Evolutionary conservation across 2,888 invertebrate species (phyloP).

Genomic region (Diarsia rubi): DNA sequence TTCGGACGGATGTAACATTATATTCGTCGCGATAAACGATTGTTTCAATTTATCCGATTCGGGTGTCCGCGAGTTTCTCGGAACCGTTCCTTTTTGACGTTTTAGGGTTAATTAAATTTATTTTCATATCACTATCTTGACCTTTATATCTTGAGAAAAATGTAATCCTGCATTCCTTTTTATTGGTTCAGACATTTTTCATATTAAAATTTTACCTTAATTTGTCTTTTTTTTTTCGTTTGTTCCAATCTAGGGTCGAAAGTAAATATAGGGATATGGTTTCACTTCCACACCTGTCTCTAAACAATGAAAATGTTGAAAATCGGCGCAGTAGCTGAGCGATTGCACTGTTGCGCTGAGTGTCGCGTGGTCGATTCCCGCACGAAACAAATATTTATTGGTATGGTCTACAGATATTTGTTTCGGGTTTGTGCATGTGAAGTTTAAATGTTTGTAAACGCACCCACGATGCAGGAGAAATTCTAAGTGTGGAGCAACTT

Average conservation of each 20-base stretch:
- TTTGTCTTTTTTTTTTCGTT: conserved; percentile 20
- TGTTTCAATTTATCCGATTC: conserved; percentile 73
- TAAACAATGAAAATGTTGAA: not conserved
- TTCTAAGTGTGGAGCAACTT: too few species aligned
- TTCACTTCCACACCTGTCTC: not conserved
- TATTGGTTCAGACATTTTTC: conserved; percentile 61
- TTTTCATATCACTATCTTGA: conserved; percentile 65
- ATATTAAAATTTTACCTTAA: conserved; percentile 33
- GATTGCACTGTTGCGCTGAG: too few species aligned
- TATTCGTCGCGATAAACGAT: conserved; percentile 73
- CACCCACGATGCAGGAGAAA: too few species aligned
- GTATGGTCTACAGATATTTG: too few species aligned
- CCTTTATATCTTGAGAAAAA: conserved; percentile 65
- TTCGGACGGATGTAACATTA: conserved; percentile 73
- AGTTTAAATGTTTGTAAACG: too few species aligned
- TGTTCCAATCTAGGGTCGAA: conserved; percentile 3
- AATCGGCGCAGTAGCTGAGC: too few species aligned
- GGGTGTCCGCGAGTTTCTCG: conserved; percentile 60
- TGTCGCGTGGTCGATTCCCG: too few species aligned
- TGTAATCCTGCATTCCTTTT: conserved; percentile 57
- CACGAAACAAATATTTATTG: too few species aligned
- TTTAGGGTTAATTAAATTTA: conserved; percentile 71
- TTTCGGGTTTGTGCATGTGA: too few species aligned
- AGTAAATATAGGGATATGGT: not conserved
- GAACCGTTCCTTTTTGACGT: conserved; percentile 67